Evolutionary conservation across 92 coral and sea anemone genomes (phyloP).

Genomic region (Pocillopora meandrina): DNA sequence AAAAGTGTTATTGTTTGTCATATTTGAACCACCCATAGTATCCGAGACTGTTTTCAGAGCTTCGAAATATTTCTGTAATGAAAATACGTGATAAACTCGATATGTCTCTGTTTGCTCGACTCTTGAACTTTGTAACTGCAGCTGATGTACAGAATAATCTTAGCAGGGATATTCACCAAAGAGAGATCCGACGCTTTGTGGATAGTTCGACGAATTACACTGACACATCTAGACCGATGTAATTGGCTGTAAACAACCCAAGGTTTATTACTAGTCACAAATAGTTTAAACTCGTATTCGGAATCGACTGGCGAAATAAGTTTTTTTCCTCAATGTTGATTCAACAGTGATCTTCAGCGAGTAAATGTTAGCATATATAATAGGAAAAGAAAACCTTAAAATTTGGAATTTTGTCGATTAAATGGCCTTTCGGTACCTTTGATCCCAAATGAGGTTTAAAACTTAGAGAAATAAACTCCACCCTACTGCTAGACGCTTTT

Average conservation of each 20-base stretch:
- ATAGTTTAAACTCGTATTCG: not conserved
- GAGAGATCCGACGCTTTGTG: not conserved
- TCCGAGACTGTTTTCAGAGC: not conserved
- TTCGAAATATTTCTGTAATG: not conserved
- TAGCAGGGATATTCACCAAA: not conserved
- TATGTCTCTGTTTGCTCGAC: not conserved
- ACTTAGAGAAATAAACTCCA: not conserved
- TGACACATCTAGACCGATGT: not conserved
- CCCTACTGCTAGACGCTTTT: not conserved
- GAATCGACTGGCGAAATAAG: not conserved
- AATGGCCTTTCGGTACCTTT: not conserved
- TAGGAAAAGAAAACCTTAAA: not conserved
- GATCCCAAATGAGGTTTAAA: not conserved
- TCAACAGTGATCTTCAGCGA: not conserved
- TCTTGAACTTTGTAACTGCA: not conserved
- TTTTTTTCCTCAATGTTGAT: not conserved
- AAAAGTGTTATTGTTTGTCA: not conserved
- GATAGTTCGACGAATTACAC: not conserved
- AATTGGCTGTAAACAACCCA: slow-evolving; percentile 7
- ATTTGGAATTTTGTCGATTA: not conserved
- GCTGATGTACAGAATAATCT: not conserved
- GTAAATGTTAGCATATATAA: not conserved
- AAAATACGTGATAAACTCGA: not conserved
- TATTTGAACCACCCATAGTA: slow-evolving; percentile 32
- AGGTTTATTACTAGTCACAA: slow-evolving; percentile 2